Percentiles rank a stretch among this genome's conserved stretches.
These are phyloP conservation scores for Spinibarbus caldwelli DNA, from an alignment of 2,797 vertebrate genomes.

Conservation along the genomic window DNA sequence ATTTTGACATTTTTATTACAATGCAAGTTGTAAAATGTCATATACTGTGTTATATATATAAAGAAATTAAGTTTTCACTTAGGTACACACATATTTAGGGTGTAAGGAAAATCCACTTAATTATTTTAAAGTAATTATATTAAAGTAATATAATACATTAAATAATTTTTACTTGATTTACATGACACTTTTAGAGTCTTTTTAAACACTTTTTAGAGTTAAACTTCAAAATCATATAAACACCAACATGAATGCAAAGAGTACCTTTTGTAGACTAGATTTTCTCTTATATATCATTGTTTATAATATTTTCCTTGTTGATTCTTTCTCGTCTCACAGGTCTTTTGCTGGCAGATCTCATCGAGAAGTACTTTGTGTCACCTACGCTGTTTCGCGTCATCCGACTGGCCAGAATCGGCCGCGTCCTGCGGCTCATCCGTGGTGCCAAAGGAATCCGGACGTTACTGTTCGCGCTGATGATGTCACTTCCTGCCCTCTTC, in stretches of 20 bases:
- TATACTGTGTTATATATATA: too few species aligned
- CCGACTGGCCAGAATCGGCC: conserved; percentile 90
- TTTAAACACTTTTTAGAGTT: too few species aligned
- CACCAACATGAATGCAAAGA: too few species aligned
- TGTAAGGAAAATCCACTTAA: too few species aligned
- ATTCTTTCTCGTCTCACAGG: conserved; percentile 71
- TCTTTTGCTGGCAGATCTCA: conserved; percentile 88
- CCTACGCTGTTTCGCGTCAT: conserved; percentile 94
- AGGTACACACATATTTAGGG: too few species aligned
- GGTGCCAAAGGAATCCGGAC: conserved; percentile 94
- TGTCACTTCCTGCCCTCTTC: conserved; percentile 96
- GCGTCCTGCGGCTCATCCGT: conserved; percentile 89
- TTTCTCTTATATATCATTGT: background rate
- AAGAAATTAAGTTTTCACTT: too few species aligned
- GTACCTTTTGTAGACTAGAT: background rate
- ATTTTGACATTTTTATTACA: background rate
- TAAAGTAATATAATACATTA: too few species aligned
- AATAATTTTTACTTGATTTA: too few species aligned
- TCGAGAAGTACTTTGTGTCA: conserved; percentile 94
- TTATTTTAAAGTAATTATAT: too few species aligned
- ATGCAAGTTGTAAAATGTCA: too few species aligned
- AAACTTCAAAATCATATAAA: too few species aligned
- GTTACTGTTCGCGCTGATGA: conserved; percentile 92
- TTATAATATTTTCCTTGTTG: background rate
- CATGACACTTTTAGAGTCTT: too few species aligned